phyloP scores from a whole-genome alignment of 1,140 invertebrate genomes.

The Cotesia vestalis region DNA sequence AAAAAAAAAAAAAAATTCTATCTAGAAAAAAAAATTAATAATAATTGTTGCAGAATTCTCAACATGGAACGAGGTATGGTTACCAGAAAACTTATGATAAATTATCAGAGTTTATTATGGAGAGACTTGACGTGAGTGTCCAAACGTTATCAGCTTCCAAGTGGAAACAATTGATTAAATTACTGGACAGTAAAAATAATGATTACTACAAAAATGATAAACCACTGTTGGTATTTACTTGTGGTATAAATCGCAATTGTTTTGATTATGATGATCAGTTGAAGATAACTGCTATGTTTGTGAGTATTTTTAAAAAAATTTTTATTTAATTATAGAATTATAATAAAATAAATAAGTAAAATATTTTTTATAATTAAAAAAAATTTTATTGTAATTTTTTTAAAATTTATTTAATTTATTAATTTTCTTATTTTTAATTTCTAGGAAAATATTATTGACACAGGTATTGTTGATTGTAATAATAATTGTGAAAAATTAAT shows the following conservation, averaged over 20 bases:
- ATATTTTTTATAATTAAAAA: no score
- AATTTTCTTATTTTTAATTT: not conserved
- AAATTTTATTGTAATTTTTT: no score
- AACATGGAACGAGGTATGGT: slow-evolving; percentile 56
- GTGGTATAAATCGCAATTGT: slow-evolving; percentile 66
- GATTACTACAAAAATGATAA: slow-evolving; percentile 34
- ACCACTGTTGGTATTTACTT: slow-evolving; percentile 64
- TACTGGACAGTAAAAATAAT: slow-evolving; percentile 16
- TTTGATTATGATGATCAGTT: slow-evolving; percentile 65
- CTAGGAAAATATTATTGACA: slow-evolving; percentile 49
- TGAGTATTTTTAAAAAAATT: slow-evolving; percentile 56
- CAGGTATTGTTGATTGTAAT: slow-evolving; percentile 44
- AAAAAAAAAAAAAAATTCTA: no score
- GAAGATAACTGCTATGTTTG: slow-evolving; percentile 73
- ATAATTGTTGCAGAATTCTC: slow-evolving; percentile 45
- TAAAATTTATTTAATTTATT: no score
- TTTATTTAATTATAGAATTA: slow-evolving; percentile 19
- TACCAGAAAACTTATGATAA: slow-evolving; percentile 60
- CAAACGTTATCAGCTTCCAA: slow-evolving; percentile 45
- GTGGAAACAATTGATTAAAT: slow-evolving; percentile 52
- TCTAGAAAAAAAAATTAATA: no score
- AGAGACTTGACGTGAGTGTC: slow-evolving; percentile 56
- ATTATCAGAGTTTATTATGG: slow-evolving; percentile 63
- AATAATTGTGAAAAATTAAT: slow-evolving; percentile 41
- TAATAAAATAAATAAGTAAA: not conserved